These are phyloP conservation scores for Sinonovacula constricta DNA, from an alignment of 1,140 invertebrate genomes.

Conservation along the genomic window DNA sequence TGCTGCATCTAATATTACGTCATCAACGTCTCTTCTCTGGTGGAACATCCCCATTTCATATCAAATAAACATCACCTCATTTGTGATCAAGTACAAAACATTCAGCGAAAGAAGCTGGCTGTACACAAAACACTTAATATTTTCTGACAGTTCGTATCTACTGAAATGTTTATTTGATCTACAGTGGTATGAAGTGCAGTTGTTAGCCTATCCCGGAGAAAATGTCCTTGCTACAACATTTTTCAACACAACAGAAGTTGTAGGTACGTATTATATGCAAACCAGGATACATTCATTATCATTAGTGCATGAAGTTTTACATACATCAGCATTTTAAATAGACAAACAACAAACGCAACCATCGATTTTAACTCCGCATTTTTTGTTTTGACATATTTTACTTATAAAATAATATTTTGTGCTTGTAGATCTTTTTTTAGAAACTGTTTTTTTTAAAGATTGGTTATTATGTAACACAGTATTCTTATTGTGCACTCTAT, in stretches of 20 bases:
- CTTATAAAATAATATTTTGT: background rate
- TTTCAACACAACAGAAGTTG: slow-evolving; percentile 34
- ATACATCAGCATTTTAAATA: no score
- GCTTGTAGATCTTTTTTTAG: background rate
- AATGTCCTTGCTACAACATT: slow-evolving; percentile 38
- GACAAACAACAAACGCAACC: no score
- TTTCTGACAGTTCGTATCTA: background rate
- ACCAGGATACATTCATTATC: background rate
- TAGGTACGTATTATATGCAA: slow-evolving; percentile 5
- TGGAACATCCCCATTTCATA: slow-evolving; percentile 2
- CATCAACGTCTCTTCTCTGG: slow-evolving; percentile 2
- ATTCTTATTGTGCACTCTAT: no score
- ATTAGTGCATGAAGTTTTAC: background rate
- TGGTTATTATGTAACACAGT: no score
- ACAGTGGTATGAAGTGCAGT: slow-evolving; percentile 27
- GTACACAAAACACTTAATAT: slow-evolving; percentile 24
- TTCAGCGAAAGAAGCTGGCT: slow-evolving; percentile 10
- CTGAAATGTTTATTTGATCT: slow-evolving; percentile 14
- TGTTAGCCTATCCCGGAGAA: slow-evolving; percentile 11
- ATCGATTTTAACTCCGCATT: no score
- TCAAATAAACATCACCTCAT: slow-evolving; percentile 26
- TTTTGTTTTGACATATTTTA: background rate
- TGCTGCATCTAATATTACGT: slow-evolving; percentile 4
- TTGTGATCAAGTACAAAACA: slow-evolving; percentile 28
- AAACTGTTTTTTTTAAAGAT: background rate